Evolutionary conservation across 2,888 invertebrate species (phyloP).

Genomic region (Alloplasta piceator): DNA sequence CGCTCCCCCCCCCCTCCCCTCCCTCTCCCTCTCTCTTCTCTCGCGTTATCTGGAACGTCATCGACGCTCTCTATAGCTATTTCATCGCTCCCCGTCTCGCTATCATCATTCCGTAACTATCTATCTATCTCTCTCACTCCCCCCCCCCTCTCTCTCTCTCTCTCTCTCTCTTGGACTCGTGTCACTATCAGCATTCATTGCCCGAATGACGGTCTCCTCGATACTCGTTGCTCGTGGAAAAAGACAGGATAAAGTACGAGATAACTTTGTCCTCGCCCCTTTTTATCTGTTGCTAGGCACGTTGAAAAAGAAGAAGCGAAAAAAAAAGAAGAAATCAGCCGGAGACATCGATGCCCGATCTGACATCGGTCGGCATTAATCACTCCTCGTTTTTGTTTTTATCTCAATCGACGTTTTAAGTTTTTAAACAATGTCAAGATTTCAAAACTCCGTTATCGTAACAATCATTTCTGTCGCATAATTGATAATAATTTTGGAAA

Average conservation of each 20-base stretch:
- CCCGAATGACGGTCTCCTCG: conserved; percentile 45
- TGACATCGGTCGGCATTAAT: neutral
- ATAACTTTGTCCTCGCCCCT: conserved; percentile 48
- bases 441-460: too few relatives aligned
- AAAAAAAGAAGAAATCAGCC: neutral
- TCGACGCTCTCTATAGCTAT: conserved; percentile 67
- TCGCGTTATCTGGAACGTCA: conserved; percentile 74
- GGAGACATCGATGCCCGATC: conserved; percentile 49
- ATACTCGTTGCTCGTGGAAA: conserved; percentile 39
- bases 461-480: neutral
- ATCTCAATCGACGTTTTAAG: too few relatives aligned
- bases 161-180: neutral
- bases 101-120: conserved; percentile 51
- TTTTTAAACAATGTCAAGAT: too few relatives aligned
- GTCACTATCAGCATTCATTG: conserved; percentile 49
- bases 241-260: conserved; percentile 52
- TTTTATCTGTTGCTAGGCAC: conserved; percentile 28
- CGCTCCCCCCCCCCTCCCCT: conserved; percentile 2
- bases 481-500: conserved; percentile 1
- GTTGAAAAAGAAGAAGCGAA: conserved; percentile 3
- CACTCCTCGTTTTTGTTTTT: neutral
- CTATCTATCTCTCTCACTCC: conserved; percentile 27
- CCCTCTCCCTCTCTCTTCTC: neutral
- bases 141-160: conserved; percentile 20
- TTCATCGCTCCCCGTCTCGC: conserved; percentile 52